phyloP scores from a whole-genome alignment of 2,888 invertebrate genomes.

The Anorthoa munda region DNA sequence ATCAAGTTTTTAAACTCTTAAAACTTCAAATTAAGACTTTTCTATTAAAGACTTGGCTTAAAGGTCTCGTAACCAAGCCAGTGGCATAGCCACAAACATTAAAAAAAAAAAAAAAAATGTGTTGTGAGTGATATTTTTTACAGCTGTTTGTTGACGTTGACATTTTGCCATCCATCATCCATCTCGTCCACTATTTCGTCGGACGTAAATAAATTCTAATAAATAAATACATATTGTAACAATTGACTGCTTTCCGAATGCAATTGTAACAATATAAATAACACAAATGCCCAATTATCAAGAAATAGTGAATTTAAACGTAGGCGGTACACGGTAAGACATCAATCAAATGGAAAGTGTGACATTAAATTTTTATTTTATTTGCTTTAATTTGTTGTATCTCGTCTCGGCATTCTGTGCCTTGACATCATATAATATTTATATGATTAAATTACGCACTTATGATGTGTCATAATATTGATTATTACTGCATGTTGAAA shows the following conservation, averaged over 20 bases:
- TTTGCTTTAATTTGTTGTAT: constrained; percentile 13
- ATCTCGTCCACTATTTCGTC: constrained; percentile 45
- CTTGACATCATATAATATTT: not conserved
- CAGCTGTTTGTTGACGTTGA: constrained; percentile 74
- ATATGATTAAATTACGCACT: not conserved
- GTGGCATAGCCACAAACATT: too few species aligned
- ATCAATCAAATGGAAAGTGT: constrained; percentile 60
- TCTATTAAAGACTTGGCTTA: too few species aligned
- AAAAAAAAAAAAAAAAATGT: too few species aligned
- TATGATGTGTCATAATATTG: constrained; percentile 10
- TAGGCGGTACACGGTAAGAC: constrained; percentile 97
- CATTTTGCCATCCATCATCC: constrained; percentile 54
- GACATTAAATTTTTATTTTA: constrained; percentile 34
- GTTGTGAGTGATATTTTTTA: constrained; percentile 58
- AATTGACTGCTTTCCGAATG: constrained; percentile 41
- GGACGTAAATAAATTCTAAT: constrained; percentile 62
- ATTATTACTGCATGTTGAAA: not conserved
- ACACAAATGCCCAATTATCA: constrained; percentile 86
- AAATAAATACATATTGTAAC: constrained; percentile 26
- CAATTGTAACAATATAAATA: constrained; percentile 49
- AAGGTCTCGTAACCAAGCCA: too few species aligned
- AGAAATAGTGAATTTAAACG: constrained; percentile 97
- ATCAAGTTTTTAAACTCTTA: too few species aligned
- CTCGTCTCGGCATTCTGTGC: constrained; percentile 1
- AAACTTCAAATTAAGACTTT: too few species aligned